phyloP scores from a whole-genome alignment of 1,140 invertebrate genomes.

The Apolygus lucorum region DNA sequence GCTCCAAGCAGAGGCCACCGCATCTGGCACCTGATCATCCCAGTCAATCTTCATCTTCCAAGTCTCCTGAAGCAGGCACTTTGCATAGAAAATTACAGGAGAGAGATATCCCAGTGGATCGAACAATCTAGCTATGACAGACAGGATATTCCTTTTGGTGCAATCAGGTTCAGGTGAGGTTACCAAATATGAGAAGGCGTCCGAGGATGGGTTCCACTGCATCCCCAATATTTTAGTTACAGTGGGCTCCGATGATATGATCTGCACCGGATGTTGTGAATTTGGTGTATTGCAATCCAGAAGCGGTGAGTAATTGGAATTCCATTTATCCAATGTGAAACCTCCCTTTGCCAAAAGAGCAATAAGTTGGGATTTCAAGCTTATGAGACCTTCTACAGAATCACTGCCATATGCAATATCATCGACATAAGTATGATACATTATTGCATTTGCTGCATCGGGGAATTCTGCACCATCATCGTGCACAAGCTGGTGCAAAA shows the following conservation, averaged over 20 bases:
- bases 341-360: slow-evolving; percentile 25
- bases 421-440: too few relatives aligned
- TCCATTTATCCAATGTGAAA: slow-evolving; percentile 30
- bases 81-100: slow-evolving; percentile 31
- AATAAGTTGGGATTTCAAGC: slow-evolving; percentile 25
- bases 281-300: too few relatives aligned
- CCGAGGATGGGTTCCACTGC: slow-evolving; percentile 24
- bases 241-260: not conserved
- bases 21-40: slow-evolving; percentile 34
- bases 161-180: slow-evolving; percentile 17
- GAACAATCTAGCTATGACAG: slow-evolving; percentile 34
- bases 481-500: too few relatives aligned
- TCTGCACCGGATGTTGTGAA: too few relatives aligned
- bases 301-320: slow-evolving; percentile 13
- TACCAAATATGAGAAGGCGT: slow-evolving; percentile 16
- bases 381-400: slow-evolving; percentile 25
- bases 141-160: slow-evolving; percentile 33
- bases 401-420: too few relatives aligned
- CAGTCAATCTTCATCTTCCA: slow-evolving; percentile 34
- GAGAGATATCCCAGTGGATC: slow-evolving; percentile 37
- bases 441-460: slow-evolving; percentile 32
- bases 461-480: slow-evolving; percentile 33
- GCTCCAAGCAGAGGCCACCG: slow-evolving; percentile 32
- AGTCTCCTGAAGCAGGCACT: slow-evolving; percentile 35
- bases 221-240: slow-evolving; percentile 25